Conservation (phyloP, 2,797 vertebrate genomes). For the Labroides dimidiatus region DNA sequence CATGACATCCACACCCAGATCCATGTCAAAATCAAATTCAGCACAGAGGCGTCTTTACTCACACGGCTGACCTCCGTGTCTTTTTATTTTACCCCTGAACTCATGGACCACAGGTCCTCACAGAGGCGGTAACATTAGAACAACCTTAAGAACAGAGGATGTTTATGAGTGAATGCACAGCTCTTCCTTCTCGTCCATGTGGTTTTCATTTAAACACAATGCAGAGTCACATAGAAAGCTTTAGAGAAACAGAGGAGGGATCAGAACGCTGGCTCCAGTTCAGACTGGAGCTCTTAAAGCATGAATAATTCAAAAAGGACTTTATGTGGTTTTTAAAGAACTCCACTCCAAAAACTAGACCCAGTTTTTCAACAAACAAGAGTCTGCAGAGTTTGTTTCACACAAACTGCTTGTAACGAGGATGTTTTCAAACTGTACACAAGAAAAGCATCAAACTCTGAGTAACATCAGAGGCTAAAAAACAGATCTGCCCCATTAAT, state of each 20-base stretch:
- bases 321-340: background rate
- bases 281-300: background rate
- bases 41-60: background rate
- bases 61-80: background rate
- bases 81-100: background rate
- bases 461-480: constrained; percentile 9
- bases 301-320: constrained; percentile 4
- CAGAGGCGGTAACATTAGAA: background rate
- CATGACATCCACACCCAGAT: background rate
- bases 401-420: constrained; percentile 18
- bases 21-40: too few relatives aligned
- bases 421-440: constrained; percentile 1
- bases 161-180: constrained; percentile 23
- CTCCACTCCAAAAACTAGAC: background rate
- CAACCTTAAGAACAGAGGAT: constrained; percentile 14
- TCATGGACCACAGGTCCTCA: background rate
- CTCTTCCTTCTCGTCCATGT: constrained; percentile 36
- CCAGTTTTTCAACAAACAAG: constrained; percentile 3
- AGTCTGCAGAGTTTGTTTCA: background rate
- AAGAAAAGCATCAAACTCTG: background rate
- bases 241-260: constrained; percentile 1
- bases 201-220: constrained; percentile 43
- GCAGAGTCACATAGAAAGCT: constrained; percentile 11
- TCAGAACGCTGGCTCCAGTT: constrained; percentile 23
- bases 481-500: background rate